A percentile compares a stretch with the other conserved stretches of the same genome.
Conservation (phyloP, 2,888 invertebrate genomes). For the Drosophila paucipuncta region DNA sequence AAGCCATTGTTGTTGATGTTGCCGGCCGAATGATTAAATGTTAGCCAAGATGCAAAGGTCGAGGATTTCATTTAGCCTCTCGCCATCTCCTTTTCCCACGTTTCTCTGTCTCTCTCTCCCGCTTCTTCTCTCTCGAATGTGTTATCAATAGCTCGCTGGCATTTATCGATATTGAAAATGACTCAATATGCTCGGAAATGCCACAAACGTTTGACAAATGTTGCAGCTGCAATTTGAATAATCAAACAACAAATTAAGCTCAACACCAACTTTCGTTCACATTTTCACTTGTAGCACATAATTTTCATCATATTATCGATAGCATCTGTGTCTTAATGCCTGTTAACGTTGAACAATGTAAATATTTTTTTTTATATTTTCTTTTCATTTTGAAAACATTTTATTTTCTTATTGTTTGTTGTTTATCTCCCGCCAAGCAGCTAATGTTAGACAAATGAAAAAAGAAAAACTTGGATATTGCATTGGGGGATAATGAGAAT, state of each 20-base stretch:
- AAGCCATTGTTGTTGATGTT: constrained; percentile 9
- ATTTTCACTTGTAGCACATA: neutral
- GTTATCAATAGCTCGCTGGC: neutral
- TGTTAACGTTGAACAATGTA: neutral
- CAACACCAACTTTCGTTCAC: too few relatives aligned
- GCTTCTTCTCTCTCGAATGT: too few relatives aligned
- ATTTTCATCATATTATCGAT: neutral
- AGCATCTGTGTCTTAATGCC: neutral
- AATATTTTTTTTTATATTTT: neutral
- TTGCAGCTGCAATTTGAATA: too few relatives aligned
- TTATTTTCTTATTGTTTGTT: neutral
- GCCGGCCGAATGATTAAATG: constrained; percentile 54
- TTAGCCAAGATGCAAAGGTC: constrained; percentile 52
- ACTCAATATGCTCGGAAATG: too few relatives aligned
- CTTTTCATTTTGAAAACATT: neutral
- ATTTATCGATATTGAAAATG: neutral
- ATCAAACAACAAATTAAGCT: too few relatives aligned
- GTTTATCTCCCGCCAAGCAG: neutral
- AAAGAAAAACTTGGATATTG: neutral
- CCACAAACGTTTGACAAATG: too few relatives aligned
- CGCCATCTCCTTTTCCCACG: neutral
- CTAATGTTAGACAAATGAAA: neutral
- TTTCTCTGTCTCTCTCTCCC: neutral
- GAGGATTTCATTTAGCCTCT: constrained; percentile 45
- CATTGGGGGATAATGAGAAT: neutral